Percentiles rank a stretch among this genome's conserved stretches.
These are phyloP conservation scores for Chironomus striatipennis DNA, from an alignment of 1,140 invertebrate species.

Conservation along the genomic window DNA sequence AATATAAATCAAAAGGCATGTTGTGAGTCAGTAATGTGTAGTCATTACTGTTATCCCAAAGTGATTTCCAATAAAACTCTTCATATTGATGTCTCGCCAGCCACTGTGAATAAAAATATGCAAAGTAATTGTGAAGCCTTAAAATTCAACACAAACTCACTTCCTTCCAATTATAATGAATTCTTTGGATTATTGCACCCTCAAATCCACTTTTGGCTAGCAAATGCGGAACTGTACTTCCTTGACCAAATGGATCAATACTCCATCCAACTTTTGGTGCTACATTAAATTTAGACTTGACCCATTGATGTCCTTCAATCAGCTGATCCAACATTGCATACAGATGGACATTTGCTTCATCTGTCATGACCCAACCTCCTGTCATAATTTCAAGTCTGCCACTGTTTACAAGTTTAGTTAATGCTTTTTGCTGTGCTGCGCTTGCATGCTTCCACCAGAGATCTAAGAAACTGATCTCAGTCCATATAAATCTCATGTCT, in stretches of 20 bases:
- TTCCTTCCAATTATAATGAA: conserved; percentile 65
- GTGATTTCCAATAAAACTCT: conserved; percentile 72
- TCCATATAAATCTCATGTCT: conserved; percentile 96
- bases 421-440: conserved; percentile 53
- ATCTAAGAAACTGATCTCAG: conserved; percentile 90
- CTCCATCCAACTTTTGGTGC: conserved; percentile 63
- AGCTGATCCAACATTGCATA: conserved; percentile 87
- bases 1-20: conserved; percentile 92
- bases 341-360: conserved; percentile 80
- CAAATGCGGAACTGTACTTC: conserved; percentile 62
- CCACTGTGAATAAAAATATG: too few species aligned
- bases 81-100: conserved; percentile 66
- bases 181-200: conserved; percentile 57
- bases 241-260: conserved; percentile 72
- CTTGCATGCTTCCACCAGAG: conserved; percentile 90
- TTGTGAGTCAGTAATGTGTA: conserved; percentile 70
- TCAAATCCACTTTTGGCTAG: conserved; percentile 54
- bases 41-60: conserved; percentile 49
- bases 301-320: conserved; percentile 83
- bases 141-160: too few species aligned
- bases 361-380: conserved; percentile 90
- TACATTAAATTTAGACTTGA: conserved; percentile 57
- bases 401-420: conserved; percentile 58
- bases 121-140: too few species aligned
- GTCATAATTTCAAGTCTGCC: conserved; percentile 81